Evolutionary conservation across 23 tunicate species (phyloP).

Genomic region (Trididemnum clinides): DNA sequence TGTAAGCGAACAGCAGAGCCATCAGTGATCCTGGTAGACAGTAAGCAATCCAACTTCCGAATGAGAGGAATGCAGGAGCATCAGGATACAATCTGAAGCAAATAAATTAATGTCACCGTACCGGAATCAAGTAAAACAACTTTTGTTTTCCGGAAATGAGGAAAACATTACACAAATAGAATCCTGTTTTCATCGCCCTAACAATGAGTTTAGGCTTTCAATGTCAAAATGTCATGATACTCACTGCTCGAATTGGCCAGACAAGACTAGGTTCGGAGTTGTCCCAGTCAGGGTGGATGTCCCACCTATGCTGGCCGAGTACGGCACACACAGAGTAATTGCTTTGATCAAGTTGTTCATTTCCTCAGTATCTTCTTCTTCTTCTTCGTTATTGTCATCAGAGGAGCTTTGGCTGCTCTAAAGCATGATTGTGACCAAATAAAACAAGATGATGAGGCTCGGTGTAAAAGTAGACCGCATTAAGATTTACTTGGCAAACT

Average conservation of each 20-base stretch:
- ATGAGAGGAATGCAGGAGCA: conserved; percentile 38
- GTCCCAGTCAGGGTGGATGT: conserved; percentile 91
- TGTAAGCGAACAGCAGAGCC: conserved; percentile 32
- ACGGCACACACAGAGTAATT: conserved; percentile 78
- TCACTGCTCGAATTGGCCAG: conserved; percentile 60
- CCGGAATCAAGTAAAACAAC: no score
- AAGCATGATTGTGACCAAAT: no score
- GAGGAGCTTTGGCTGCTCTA: no score
- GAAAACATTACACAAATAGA: no score
- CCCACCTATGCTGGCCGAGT: conserved; percentile 91
- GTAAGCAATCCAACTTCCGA: conserved; percentile 65
- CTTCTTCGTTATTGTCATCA: no score
- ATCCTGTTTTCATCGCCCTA: no score
- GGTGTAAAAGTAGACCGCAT: no score
- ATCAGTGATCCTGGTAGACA: conserved; percentile 45
- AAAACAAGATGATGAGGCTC: no score
- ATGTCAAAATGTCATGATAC: not conserved
- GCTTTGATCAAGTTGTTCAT: conserved; percentile 54
- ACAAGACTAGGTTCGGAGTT: conserved; percentile 73
- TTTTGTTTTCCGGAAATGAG: no score
- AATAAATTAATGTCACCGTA: no score
- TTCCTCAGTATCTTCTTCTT: not conserved
- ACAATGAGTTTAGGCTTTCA: no score
- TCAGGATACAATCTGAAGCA: conserved; percentile 59
- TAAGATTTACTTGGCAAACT: no score